Conservation (phyloP, 2,797 vertebrate species). For the Falco biarmicus region DNA sequence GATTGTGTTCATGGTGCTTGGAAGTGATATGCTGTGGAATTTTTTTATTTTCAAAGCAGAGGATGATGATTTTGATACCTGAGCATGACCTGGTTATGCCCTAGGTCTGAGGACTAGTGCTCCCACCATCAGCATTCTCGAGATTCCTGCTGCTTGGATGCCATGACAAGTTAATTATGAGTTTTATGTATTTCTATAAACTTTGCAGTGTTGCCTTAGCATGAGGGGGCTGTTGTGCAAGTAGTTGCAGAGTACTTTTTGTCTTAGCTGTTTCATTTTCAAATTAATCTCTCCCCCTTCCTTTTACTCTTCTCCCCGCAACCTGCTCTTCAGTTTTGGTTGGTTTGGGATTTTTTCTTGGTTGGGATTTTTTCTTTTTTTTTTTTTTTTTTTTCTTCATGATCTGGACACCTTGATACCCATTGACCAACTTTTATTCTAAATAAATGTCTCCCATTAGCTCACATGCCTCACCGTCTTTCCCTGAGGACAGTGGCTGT, state of each 20-base stretch:
- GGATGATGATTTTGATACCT: neutral
- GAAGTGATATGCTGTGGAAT: accelerated
- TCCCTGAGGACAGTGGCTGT: neutral
- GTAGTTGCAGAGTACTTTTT: neutral
- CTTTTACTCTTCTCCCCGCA: neutral
- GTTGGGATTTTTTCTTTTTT: too few species aligned
- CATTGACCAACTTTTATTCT: neutral
- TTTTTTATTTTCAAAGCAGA: neutral
- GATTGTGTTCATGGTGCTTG: neutral
- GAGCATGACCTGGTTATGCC: neutral
- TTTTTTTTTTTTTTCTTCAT: neutral
- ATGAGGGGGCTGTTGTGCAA: neutral
- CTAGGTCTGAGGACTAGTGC: neutral
- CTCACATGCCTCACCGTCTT: neutral
- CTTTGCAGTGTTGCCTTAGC: neutral
- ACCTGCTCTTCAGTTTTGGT: accelerated
- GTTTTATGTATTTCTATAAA: neutral
- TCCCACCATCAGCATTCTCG: neutral
- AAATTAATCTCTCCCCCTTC: neutral
- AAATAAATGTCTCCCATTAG: neutral
- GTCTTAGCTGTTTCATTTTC: neutral
- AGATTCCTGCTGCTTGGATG: neutral
- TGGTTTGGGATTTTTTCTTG: neutral
- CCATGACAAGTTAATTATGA: accelerated
- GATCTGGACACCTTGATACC: neutral